Base-by-base conservation (phyloP, 1,140 invertebrate species). In the Teleopsis dalmanni region DNA sequence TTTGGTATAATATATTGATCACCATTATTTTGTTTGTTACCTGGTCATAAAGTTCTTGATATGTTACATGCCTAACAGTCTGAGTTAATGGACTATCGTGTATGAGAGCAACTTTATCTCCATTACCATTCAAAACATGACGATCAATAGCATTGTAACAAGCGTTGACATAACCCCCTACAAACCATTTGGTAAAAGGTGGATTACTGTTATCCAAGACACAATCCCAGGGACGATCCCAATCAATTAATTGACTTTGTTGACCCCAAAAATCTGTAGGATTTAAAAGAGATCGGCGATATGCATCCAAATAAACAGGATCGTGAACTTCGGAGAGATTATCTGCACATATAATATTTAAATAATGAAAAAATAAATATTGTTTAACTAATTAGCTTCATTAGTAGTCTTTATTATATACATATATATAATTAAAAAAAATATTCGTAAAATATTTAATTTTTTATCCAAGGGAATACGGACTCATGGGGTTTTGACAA, bases 61-160 rank as follows among this genome's bases (percentile, higher is more conserved):
- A 97, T 0, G 88, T 91, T 13, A 92, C 81, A 56, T 81, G 78
- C 4, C 80, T 75, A 2, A 87, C 75, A 1, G 80, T 82, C 19
- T 83, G 79, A 0, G 88, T 92, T 27, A 93, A 71, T 0, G 92
- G 91, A 48, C 88, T 93, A 65, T 96, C 92, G 59, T 95, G 85
- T 31, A 95, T 88, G 3, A 97, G 71, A 0, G 92, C 92, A 1
- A 82, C 70, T 65, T 86, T 82, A 2, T 83, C 78, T 0, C 90
- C 91, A 6, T 78, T 74, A 1, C 91, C 91, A 1, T 78, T 79
- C 11, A 78, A 75, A 1, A 95, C 86, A 73, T 96, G 93, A 6
- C 91, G 76, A 66, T 97, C 93, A 3, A 96, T 73, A 1, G 90
- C 87, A 72, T 96, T 96, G 75, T 94, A 88, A 66, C 90, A 94